These are phyloP conservation scores for Micronycteris hirsuta DNA, from an alignment of 2,113 vertebrate genomes.

Conservation along the genomic window DNA sequence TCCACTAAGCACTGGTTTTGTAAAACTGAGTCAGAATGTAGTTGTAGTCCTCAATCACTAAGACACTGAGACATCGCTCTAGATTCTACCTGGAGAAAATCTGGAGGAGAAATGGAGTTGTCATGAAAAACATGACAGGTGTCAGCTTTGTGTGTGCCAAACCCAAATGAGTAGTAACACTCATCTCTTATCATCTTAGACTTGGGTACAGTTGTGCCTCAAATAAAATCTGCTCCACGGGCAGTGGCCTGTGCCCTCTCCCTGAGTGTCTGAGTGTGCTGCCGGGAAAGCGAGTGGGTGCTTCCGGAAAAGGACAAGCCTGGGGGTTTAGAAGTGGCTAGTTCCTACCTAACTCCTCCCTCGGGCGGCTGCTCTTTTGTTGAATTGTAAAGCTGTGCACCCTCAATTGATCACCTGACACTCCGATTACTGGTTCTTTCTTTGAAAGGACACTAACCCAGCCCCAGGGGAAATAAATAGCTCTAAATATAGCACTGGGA, in stretches of 20 bases:
- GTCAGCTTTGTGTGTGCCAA: neutral
- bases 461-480: slow-evolving; percentile 4
- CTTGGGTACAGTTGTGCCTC: neutral
- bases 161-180: neutral
- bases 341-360: neutral
- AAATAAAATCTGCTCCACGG: neutral
- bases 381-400: slow-evolving; percentile 2
- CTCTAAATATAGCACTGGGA: neutral
- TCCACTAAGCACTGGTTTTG: neutral
- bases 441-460: slow-evolving; percentile 44
- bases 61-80: neutral
- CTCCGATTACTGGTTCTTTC: slow-evolving; percentile 16
- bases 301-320: neutral
- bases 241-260: neutral
- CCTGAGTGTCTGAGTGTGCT: neutral
- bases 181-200: neutral
- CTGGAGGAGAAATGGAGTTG: neutral
- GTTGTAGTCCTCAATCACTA: neutral
- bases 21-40: neutral
- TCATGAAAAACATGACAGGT: neutral
- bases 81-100: neutral
- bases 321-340: neutral
- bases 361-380: neutral
- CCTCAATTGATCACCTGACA: slow-evolving; percentile 28
- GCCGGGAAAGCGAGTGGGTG: neutral